Conservation (phyloP, 2,888 invertebrate genomes). For the Xestia ashworthii region DNA sequence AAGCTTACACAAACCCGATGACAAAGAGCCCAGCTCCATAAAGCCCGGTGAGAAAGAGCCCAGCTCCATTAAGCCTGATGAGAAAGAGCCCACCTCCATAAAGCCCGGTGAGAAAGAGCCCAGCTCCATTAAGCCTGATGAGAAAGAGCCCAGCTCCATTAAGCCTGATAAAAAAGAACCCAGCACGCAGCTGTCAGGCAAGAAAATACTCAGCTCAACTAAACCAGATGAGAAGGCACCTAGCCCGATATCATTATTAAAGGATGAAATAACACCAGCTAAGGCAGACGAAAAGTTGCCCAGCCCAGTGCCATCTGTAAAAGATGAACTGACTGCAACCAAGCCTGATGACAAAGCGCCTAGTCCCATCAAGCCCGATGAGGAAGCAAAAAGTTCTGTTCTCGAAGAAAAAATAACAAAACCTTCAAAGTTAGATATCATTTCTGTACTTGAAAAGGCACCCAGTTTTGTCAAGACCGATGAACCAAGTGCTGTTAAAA, state of each 20-base stretch:
- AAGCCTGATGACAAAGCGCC: conserved; percentile 2
- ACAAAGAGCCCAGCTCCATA: too few relatives aligned
- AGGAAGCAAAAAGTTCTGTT: neutral
- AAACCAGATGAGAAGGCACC: neutral
- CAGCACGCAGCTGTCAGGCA: neutral
- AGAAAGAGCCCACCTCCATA: too few relatives aligned
- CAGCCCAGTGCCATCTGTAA: neutral
- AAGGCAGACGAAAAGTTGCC: neutral
- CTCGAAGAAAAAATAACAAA: neutral
- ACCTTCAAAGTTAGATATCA: neutral
- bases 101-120: neutral
- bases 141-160: neutral
- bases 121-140: neutral
- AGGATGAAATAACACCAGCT: neutral
- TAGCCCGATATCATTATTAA: neutral
- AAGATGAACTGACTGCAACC: neutral
- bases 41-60: too few relatives aligned
- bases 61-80: too few relatives aligned
- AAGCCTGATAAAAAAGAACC: conserved; percentile 7
- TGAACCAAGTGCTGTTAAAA: neutral
- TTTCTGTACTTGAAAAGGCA: neutral
- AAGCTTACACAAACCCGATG: too few relatives aligned
- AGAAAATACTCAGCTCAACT: neutral
- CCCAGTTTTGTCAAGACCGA: neutral
- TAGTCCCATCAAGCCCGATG: neutral